Conservation (phyloP, 2,888 invertebrate species). For the Brachyptera risi region DNA sequence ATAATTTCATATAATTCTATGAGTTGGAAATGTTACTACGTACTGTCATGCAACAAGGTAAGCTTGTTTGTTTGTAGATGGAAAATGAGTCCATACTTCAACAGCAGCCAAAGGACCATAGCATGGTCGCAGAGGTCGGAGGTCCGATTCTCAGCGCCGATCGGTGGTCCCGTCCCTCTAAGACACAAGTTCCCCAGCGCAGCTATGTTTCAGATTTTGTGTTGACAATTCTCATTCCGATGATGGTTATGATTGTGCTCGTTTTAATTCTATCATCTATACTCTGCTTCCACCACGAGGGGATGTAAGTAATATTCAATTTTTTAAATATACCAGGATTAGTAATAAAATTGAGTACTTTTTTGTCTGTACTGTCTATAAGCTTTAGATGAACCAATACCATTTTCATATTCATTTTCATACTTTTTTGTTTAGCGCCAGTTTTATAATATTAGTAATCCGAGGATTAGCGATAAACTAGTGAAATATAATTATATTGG, state of each 20-base stretch:
- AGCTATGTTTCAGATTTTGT: slow-evolving; percentile 66
- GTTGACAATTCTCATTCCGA: slow-evolving; percentile 65
- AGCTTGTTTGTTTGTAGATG: slow-evolving; percentile 17
- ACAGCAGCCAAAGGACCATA: slow-evolving; percentile 37
- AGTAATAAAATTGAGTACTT: no score
- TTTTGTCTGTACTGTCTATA: no score
- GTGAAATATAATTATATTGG: no score
- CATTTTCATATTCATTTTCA: no score
- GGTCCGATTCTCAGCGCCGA: slow-evolving; percentile 37
- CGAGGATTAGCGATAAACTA: no score
- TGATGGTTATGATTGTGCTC: slow-evolving; percentile 61
- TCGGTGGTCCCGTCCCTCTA: slow-evolving; percentile 60
- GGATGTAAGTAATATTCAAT: slow-evolving; percentile 64
- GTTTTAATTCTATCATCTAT: slow-evolving; percentile 64
- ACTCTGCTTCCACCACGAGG: slow-evolving; percentile 71
- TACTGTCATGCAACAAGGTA: no score
- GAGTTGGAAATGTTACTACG: no score
- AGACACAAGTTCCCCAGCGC: slow-evolving; percentile 58
- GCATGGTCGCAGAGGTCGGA: neutral
- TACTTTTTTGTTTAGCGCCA: no score
- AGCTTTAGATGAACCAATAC: no score
- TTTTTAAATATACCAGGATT: no score
- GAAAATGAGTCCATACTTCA: slow-evolving; percentile 42
- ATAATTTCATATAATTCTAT: no score
- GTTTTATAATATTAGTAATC: no score